phyloP scores from a whole-genome alignment of 1,140 invertebrate species.

The Conopomorpha cramerella region DNA sequence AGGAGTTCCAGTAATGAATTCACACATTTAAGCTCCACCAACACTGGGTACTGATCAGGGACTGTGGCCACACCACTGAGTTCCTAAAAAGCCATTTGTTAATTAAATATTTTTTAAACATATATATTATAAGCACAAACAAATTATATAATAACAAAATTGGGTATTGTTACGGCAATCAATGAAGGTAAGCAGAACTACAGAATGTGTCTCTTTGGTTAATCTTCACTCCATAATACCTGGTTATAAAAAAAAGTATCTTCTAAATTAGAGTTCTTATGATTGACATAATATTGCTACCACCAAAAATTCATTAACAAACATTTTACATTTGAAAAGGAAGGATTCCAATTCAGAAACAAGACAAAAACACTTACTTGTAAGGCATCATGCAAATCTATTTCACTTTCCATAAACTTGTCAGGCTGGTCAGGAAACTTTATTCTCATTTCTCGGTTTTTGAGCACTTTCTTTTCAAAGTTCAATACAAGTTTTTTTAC shows the following conservation, averaged over 20 bases:
- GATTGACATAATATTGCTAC: too few relatives aligned
- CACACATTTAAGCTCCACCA: conserved; percentile 88
- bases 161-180: too few relatives aligned
- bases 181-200: too few relatives aligned
- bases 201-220: too few relatives aligned
- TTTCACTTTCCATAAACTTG: conserved; percentile 99
- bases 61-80: conserved; percentile 93
- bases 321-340: too few relatives aligned
- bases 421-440: conserved; percentile 97
- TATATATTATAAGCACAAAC: too few relatives aligned
- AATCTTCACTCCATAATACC: too few relatives aligned
- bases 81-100: conserved; percentile 65
- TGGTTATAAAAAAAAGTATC: too few relatives aligned
- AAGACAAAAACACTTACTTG: conserved; percentile 23
- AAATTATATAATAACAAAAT: too few relatives aligned
- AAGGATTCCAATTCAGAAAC: too few relatives aligned
- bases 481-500: conserved; percentile 87
- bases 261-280: too few relatives aligned
- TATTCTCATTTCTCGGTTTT: conserved; percentile 97
- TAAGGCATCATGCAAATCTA: conserved; percentile 90
- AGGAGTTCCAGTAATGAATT: conserved; percentile 91
- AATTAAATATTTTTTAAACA: conserved; percentile 2
- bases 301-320: too few relatives aligned
- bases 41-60: conserved; percentile 90
- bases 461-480: conserved; percentile 93